Base-by-base conservation (phyloP, 2,888 invertebrate species). In the Megaustenia siamemsis region DNA sequence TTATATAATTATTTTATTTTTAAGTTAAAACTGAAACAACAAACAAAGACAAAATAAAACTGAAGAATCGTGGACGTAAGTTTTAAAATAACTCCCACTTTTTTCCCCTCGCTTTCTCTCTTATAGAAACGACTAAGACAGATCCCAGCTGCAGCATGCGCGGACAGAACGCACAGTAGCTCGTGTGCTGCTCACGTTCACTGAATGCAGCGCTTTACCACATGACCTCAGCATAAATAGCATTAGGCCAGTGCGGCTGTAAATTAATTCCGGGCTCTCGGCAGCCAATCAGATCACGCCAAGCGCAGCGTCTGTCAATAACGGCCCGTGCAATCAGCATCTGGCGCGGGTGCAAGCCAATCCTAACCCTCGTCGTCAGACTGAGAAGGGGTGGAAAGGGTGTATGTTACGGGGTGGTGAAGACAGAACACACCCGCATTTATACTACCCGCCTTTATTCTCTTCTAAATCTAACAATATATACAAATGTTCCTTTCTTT, bases 141-240 rank as follows among this genome's bases (percentile, higher is more conserved):
- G 77, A 77, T 32, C 81, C 66, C 21, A 40, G 40, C 35, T 56
- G 77, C 82, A 82, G 85, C 85, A 82, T 77, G 82, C 76, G 76
- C 53, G 45, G 68, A 35, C 18, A 38, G 5, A 75, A 71, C 71
- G 83, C 71, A 69, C 69, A 78, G 78, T 75, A 82, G 82, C 75
- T 82, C 75, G 49, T 38, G 66, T 73, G 38, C 60, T 75, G 63
- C 79, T 40, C 69, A 78, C 80, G 56, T 71, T 82, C 18, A 73
- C 68, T 82, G 87, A 86, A 79, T 84, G 84, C 82, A 84, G 63
- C 87, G 79, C 86, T 76, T 88, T 87, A 86, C 90, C 88, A 86
- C 87, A 86, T 89, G 90, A 90, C 89, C 90, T 88, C 88, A 84
- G 83, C 87, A 88, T 87, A 89, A 88, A 88, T 89, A 89, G 88